phyloP scores from a whole-genome alignment of 92 coral and sea anemone species.

The Montipora capitata region DNA sequence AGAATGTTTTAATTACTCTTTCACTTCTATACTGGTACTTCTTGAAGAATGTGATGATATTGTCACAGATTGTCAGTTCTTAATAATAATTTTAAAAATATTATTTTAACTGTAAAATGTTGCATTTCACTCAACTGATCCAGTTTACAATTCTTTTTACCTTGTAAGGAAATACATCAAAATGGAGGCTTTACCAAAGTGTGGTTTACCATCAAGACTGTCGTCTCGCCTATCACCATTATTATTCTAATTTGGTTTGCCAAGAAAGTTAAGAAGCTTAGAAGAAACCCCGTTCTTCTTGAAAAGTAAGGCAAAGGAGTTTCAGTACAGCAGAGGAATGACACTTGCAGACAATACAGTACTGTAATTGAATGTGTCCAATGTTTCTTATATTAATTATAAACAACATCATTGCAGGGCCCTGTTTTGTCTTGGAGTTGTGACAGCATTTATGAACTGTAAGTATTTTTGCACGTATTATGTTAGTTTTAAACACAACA shows the following conservation, averaged over 20 bases:
- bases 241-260: constrained; percentile 90
- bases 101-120: no score
- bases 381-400: no score
- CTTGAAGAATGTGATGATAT: no score
- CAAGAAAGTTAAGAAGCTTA: constrained; percentile 77
- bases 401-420: constrained; percentile 57
- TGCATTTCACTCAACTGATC: neutral
- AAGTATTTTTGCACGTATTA: constrained; percentile 36
- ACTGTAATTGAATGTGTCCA: no score
- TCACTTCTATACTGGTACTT: no score
- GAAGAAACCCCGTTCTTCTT: constrained; percentile 79
- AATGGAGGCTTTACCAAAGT: constrained; percentile 95
- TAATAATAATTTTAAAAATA: no score
- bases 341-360: neutral
- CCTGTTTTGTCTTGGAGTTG: constrained; percentile 77
- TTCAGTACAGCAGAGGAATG: neutral
- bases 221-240: constrained; percentile 79
- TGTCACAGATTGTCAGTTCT: no score
- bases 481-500: no score
- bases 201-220: constrained; percentile 95
- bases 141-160: neutral
- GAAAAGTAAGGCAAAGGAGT: constrained; percentile 78
- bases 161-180: constrained; percentile 95
- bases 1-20: no score
- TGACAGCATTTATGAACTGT: constrained; percentile 81